Percentiles rank a stretch among this genome's conserved stretches.
Evolutionary conservation across 2,797 vertebrate genomes (phyloP).

Genomic region (Zenarchopterus dispar): DNA sequence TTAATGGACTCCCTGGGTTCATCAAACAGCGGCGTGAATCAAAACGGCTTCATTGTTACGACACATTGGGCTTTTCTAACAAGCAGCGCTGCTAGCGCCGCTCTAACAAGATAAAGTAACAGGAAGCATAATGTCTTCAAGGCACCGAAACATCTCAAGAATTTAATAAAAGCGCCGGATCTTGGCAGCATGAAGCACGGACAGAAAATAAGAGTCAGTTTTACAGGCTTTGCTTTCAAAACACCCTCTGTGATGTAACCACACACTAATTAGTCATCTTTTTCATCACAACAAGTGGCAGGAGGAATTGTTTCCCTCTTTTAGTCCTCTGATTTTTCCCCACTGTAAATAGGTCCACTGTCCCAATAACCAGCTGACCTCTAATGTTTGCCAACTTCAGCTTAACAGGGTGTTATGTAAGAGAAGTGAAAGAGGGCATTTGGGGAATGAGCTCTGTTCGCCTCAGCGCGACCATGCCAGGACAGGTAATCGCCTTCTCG

Average conservation of each 20-base stretch:
- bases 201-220: conserved; percentile 7
- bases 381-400: conserved; percentile 73
- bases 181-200: neutral
- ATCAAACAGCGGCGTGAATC: conserved; percentile 70
- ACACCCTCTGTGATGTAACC: neutral
- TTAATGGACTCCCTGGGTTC: conserved; percentile 68
- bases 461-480: conserved; percentile 36
- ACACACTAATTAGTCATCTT: conserved; percentile 13
- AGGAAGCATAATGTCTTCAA: conserved; percentile 37
- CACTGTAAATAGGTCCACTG: conserved; percentile 60
- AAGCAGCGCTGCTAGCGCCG: conserved; percentile 23
- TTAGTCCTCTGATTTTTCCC: conserved; percentile 31
- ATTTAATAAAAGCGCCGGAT: conserved; percentile 24
- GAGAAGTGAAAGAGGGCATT: conserved; percentile 47
- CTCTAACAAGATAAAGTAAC: conserved; percentile 45
- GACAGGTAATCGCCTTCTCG: conserved; percentile 35
- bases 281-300: conserved; percentile 2
- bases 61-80: conserved; percentile 40
- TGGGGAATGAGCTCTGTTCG: conserved; percentile 50
- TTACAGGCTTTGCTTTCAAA: conserved; percentile 15
- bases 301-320: conserved; percentile 24
- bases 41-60: conserved; percentile 41
- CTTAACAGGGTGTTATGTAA: conserved; percentile 70
- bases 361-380: conserved; percentile 76
- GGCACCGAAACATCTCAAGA: conserved; percentile 8